Base-by-base conservation (phyloP, 1,140 invertebrate species). In the Drosophila littoralis region DNA sequence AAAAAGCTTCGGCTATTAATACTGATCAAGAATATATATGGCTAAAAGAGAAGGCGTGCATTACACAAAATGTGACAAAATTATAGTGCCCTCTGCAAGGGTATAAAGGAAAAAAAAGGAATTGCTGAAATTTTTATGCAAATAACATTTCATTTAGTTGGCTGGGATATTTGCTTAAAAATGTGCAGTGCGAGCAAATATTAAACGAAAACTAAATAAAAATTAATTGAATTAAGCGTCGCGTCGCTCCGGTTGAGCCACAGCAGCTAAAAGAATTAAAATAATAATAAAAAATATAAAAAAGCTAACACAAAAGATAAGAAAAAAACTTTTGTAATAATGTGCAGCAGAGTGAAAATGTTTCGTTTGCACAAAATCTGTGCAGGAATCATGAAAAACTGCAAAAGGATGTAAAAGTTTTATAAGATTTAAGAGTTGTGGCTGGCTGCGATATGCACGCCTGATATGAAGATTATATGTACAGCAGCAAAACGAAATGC, bases 151-250 rank as follows among this genome's bases (percentile, higher is more conserved):
- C 79, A 89, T 86, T 86, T 86, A 89, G 83, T 88, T 77, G 43
- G 69, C 76, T 58, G 54, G 65, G 59, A 85, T 86, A 89, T 86
- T 86, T 86, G 83, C 83, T 80, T 79, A 71, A 89, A 88, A 88
- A 80, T 82, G 83, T 83, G 83, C 82, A 77, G 63, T 88, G 66
- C 76, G 66, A 71, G 84, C 84, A 89, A 89, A 89, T 86, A 89
- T 88, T 83, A 79, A 89, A 80, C 77, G 79, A 86, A 83, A 86
- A 86, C 83, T 86, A 86, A 86, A 86, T 89, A 86, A 86, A 86
- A 86, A 86, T 86, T 86, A 86, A 86, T 86, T 88, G 84, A 86
- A 86, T 86, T 86, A 86, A 86, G 83, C 75, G 81, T 80, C 59
- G 45, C 66, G 72, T 68, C 57, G 55, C 65, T 40, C 42, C 69